A percentile compares a stretch with the other conserved stretches of the same genome.
These are phyloP conservation scores for Myotis daubentonii DNA, from an alignment of 2,797 vertebrate genomes.

Conservation along the genomic window DNA sequence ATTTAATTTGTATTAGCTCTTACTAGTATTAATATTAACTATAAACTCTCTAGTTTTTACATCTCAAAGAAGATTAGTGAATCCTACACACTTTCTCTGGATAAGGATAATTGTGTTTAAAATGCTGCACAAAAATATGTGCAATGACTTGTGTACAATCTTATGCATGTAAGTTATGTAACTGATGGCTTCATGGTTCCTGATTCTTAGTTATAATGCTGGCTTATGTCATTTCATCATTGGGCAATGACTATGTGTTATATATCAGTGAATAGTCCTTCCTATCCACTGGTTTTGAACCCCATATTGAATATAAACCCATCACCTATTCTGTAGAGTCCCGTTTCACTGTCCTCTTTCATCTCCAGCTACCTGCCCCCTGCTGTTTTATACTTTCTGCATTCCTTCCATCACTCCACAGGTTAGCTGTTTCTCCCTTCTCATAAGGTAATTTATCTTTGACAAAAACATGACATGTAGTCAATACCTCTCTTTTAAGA, in stretches of 20 bases:
- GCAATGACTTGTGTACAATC: not conserved
- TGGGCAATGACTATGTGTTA: not conserved
- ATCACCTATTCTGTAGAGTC: not conserved
- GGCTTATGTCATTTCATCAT: not conserved
- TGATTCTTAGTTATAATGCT: not conserved
- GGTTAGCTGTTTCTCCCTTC: not conserved
- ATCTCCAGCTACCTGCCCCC: not conserved
- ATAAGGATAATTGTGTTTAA: not conserved
- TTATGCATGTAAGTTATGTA: not conserved
- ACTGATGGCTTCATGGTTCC: not conserved
- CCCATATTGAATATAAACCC: not conserved
- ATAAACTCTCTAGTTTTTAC: constrained; percentile 6
- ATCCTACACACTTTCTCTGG: not conserved
- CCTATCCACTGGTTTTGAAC: not conserved
- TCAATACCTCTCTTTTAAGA: not conserved
- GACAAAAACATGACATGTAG: not conserved
- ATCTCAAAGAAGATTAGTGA: not conserved
- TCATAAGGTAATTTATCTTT: not conserved
- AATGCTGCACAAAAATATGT: not conserved
- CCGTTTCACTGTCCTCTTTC: not conserved
- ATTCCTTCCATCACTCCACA: not conserved
- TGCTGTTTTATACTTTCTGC: not conserved
- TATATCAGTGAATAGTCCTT: not conserved
- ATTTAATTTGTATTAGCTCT: not conserved
- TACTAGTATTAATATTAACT: not conserved